Evolutionary conservation across 2,113 vertebrate genomes (phyloP).

Genomic region (Microcebus tavaratra): DNA sequence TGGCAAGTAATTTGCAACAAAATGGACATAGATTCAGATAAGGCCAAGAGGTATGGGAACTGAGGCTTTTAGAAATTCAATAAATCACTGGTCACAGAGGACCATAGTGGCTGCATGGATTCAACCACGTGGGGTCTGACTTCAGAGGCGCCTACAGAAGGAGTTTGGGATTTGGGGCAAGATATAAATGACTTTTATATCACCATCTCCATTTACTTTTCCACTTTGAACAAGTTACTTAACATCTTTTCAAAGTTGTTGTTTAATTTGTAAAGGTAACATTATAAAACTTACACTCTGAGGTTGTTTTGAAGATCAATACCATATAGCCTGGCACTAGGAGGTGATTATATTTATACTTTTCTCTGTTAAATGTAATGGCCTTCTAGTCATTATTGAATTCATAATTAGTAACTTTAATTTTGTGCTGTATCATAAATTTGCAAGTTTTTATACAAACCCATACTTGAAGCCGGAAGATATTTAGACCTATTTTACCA

Average conservation of each 20-base stretch:
- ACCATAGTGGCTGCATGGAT: rapidly evolving
- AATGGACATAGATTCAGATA: background rate
- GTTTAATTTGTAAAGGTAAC: background rate
- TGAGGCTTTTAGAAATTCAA: background rate
- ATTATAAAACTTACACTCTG: background rate
- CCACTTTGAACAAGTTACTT: background rate
- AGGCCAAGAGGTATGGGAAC: background rate
- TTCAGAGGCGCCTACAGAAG: background rate
- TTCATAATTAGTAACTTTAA: background rate
- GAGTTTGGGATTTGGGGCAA: background rate
- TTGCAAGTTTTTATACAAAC: background rate
- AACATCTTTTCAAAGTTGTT: background rate
- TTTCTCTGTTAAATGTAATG: background rate
- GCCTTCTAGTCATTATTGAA: background rate
- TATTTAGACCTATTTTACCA: background rate
- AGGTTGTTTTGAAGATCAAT: background rate
- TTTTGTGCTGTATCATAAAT: background rate
- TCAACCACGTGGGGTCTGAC: background rate
- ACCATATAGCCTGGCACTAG: background rate
- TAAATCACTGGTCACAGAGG: background rate
- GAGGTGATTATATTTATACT: background rate
- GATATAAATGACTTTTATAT: background rate
- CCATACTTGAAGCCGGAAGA: background rate
- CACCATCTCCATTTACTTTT: background rate
- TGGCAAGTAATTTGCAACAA: background rate